These are phyloP conservation scores for Pollimyrus isidori DNA, from an alignment of 2,113 vertebrate genomes.

Conservation along the genomic window DNA sequence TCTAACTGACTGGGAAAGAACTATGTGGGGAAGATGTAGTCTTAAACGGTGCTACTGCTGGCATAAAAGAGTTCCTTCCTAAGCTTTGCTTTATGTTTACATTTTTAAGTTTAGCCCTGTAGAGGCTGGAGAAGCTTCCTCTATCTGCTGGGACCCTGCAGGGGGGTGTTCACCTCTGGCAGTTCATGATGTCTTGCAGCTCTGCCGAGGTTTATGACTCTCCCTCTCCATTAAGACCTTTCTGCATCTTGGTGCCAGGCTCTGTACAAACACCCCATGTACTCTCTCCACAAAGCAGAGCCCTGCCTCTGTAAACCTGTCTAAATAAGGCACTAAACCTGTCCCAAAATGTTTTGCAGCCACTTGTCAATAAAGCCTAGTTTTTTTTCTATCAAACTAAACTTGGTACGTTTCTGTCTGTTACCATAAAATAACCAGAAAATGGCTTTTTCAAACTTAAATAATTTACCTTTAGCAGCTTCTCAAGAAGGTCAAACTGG, in stretches of 20 bases:
- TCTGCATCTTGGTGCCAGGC: constrained; percentile 82
- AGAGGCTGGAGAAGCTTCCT: constrained; percentile 69
- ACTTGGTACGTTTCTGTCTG: constrained; percentile 84
- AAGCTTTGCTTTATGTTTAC: constrained; percentile 69
- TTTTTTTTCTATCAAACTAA: constrained; percentile 96
- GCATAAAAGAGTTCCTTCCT: constrained; percentile 48
- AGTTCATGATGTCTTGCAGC: constrained; percentile 30
- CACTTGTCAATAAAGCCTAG: constrained; percentile 99
- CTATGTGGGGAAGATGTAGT: constrained; percentile 40
- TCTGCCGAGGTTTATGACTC: constrained; percentile 71
- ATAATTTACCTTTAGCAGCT: constrained; percentile 53
- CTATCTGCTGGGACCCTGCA: neutral
- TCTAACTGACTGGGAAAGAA: constrained; percentile 43
- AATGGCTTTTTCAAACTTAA: constrained; percentile 58
- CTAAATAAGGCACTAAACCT: constrained; percentile 98
- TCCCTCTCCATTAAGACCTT: constrained; percentile 74
- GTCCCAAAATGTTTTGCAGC: constrained; percentile 91
- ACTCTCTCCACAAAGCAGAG: constrained; percentile 87
- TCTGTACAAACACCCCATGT: constrained; percentile 88
- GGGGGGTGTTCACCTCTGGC: neutral
- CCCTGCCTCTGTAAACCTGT: constrained; percentile 94
- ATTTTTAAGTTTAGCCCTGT: constrained; percentile 98
- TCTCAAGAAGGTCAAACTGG: constrained; percentile 53
- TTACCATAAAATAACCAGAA: constrained; percentile 71
- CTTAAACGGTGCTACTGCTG: constrained; percentile 55